Evolutionary conservation across 2,113 vertebrate genomes (phyloP), one percentile per base, ranked within the genome.

Genomic region (Poecilia latipinna): DNA sequence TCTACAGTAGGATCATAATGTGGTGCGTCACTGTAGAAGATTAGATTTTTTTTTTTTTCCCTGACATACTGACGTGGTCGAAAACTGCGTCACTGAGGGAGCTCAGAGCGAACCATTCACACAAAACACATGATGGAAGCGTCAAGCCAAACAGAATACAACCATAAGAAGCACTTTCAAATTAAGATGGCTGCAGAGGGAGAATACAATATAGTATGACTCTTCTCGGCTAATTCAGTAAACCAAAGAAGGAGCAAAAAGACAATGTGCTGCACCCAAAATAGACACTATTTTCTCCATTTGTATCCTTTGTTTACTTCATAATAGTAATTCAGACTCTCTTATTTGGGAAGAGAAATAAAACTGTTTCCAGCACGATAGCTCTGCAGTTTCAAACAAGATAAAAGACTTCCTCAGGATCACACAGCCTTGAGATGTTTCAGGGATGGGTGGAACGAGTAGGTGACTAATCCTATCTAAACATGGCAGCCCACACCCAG

Each of bases 381-480:
- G 61, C 29, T 77, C 66, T 54, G 61, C 73, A 35, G 12, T 60
- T 75, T 68, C n/a, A 67, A 39, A 68, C 66, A 26, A 57, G 54
- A 76, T 79, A 22, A 76, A 61, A 70, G 26, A 70, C 65, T 63
- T 62, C 32, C 68, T 66, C 67, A 64, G 73, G 57, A 81, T 72
- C 65, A 35, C 64, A 32, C 75, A 65, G 86, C 79, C 72, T 79
- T 63, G 44, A 86, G 75, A 82, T 86, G 54, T 83, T 82, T 75
- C 74, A 15, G 75, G 87, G 78, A 83, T 86, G 91, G 85, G 90
- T 82, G 89, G 90, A 90, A 90, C 86, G 5, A 77, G 48, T 70
- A 80, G 61, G 74, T 89, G 88, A 88, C 88, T 92, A 92, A 93
- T 92, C 77, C 88, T 88, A 75, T 88, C 75, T 89, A 93, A 92